Evolutionary conservation across 2,888 invertebrate species (phyloP).

Genomic region (Platycnemis pennipes): DNA sequence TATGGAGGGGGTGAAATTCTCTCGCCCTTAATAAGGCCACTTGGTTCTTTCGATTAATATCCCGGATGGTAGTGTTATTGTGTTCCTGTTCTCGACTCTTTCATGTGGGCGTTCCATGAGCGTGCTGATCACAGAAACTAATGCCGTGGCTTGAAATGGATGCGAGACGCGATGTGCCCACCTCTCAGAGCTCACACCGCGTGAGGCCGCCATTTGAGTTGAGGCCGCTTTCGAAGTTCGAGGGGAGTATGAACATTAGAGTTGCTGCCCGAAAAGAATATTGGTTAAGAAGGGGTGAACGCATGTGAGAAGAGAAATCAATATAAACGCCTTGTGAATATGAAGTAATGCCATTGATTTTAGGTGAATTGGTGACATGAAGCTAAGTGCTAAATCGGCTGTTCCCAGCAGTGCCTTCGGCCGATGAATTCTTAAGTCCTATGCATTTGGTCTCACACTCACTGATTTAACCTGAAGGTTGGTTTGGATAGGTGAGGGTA

Average conservation of each 20-base stretch:
- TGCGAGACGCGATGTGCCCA: background rate
- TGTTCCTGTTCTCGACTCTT: background rate
- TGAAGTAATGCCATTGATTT: background rate
- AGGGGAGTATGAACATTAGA: too few relatives aligned
- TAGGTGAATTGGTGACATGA: background rate
- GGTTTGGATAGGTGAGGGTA: too few relatives aligned
- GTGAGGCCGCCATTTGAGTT: background rate
- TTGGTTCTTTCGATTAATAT: background rate
- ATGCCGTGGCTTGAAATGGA: background rate
- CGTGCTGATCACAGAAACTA: background rate
- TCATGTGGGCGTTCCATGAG: background rate
- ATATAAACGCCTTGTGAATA: background rate
- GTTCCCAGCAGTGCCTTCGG: too few relatives aligned
- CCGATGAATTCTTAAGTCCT: too few relatives aligned
- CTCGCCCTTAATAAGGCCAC: background rate
- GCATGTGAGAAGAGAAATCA: background rate
- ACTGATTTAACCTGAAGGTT: too few relatives aligned
- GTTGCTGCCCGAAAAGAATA: background rate
- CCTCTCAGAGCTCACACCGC: background rate
- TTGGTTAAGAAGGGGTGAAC: background rate
- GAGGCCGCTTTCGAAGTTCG: background rate
- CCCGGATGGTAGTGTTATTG: background rate
- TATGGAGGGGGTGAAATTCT: background rate
- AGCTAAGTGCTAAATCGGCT: background rate
- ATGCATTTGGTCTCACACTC: too few relatives aligned